Percentiles rank a stretch among this genome's conserved stretches.
Evolutionary conservation across 2,113 vertebrate genomes (phyloP).

Genomic region (Meriones unguiculatus): DNA sequence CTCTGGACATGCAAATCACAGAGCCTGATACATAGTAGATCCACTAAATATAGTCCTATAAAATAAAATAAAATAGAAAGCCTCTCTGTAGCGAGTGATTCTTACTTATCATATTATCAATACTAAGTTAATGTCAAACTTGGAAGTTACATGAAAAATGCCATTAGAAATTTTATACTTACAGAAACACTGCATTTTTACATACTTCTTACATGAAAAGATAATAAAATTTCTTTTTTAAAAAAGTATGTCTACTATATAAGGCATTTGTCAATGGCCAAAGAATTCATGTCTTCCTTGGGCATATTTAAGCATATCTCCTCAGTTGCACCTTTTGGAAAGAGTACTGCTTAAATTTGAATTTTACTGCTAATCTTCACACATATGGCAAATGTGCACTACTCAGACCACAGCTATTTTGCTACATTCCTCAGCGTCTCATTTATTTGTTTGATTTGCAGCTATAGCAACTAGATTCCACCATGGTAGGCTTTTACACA

Average conservation of each 20-base stretch:
- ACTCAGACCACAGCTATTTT: slow-evolving; percentile 92
- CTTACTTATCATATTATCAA: background rate
- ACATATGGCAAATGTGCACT: slow-evolving; percentile 89
- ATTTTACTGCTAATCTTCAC: slow-evolving; percentile 85
- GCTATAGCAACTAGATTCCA: slow-evolving; percentile 90
- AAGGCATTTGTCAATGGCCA: background rate
- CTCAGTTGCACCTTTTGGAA: slow-evolving; percentile 52
- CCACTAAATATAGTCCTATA: background rate
- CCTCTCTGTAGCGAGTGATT: background rate
- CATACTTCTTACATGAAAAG: background rate
- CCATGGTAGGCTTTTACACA: slow-evolving; percentile 82
- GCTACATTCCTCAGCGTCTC: slow-evolving; percentile 91
- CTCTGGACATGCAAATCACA: background rate
- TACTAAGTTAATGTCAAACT: background rate
- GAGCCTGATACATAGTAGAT: background rate
- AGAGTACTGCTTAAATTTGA: slow-evolving; percentile 78
- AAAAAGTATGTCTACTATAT: background rate
- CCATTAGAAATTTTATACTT: slow-evolving; percentile 11
- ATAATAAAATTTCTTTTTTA: slow-evolving; percentile 15
- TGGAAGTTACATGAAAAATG: slow-evolving; percentile 23
- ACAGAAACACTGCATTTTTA: slow-evolving; percentile 25
- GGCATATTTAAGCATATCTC: slow-evolving; percentile 35
- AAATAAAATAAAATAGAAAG: slow-evolving; percentile 15
- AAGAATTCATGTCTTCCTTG: slow-evolving; percentile 5
- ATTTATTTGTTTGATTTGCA: slow-evolving; percentile 92